A percentile compares a stretch with the other conserved stretches of the same genome.
Evolutionary conservation across 2,113 vertebrate genomes (phyloP).

Genomic region (Dromas ardeola): DNA sequence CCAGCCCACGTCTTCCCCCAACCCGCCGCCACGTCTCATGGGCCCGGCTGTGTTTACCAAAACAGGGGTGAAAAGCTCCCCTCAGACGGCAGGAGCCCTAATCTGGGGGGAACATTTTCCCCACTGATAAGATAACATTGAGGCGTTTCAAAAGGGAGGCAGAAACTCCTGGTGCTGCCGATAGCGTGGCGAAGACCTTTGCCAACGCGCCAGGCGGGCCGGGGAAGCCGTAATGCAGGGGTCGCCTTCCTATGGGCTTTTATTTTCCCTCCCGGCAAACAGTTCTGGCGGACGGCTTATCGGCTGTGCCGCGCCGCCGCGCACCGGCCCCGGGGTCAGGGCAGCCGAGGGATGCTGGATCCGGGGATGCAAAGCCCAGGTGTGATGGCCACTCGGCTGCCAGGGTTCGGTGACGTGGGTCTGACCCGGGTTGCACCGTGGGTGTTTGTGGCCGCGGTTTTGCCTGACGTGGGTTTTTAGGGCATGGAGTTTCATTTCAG

Average conservation of each 20-base stretch:
- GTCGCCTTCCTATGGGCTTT: background rate
- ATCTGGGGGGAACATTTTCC: background rate
- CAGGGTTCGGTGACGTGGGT: background rate
- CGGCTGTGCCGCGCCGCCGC: rapidly evolving
- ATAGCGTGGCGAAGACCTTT: background rate
- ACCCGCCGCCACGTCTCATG: background rate
- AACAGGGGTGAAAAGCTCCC: background rate
- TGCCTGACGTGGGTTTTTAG: background rate
- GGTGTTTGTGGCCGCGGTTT: background rate
- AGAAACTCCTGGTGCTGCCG: slow-evolving; percentile 16
- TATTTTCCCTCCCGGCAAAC: background rate
- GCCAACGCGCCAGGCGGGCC: background rate
- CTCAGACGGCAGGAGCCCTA: background rate
- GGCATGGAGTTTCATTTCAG: background rate
- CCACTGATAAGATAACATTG: slow-evolving; percentile 66
- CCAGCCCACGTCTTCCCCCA: background rate
- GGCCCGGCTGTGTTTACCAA: background rate
- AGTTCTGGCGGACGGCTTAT: background rate
- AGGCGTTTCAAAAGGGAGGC: background rate
- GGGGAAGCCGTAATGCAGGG: background rate
- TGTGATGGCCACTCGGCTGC: background rate
- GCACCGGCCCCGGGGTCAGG: background rate
- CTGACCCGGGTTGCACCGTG: rapidly evolving
- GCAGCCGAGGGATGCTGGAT: background rate
- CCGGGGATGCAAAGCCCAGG: background rate